Evolutionary conservation across 2,888 invertebrate genomes (phyloP), one percentile per base, ranked within the genome.

Genomic region (Apomyelois bistriatella): DNA sequence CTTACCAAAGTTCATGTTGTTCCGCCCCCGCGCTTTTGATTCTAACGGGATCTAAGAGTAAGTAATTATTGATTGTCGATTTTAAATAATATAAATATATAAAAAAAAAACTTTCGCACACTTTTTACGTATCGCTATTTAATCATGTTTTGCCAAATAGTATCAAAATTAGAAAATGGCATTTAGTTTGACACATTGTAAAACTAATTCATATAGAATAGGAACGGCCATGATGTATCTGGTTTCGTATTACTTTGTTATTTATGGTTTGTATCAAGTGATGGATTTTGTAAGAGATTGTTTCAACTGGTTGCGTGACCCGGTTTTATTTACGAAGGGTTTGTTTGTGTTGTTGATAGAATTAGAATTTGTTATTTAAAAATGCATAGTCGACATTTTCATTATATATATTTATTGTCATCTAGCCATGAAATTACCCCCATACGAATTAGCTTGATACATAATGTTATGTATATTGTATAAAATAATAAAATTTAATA

Each of bases 381-480:
- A 43, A 46, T 32, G 35, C 41, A 49, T 51, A 54, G 48, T 52
- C 42, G 56, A 37, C 54, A 54, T 64, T 60, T 22, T 55, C 57
- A 56, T 55, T 52, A 50, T 46, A 53, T 61, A 54, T 53, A 41
- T 46, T 46, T 10, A 40, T 8, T 1, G 17, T 46, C 17, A 22
- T 41, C 41, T 10, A 16, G 10, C 16, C 46, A 48, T 48, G 37
- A 48, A 48, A 38, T 48, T 48, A 10, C 16, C n/a, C 46, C 30
- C 30, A 52, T 53, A 46, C 38, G 36, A 46, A 17, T 56, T 48
- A 40, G 52, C 58, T 56, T 54, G 52, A 46, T 59, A 57, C 57
- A 59, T 58, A 59, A 28, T 53, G 12, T 50, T 59, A 59, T 59
- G 56, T 59, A 59, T 58, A 48, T 48, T 53, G 47, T 40, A 53